Evolutionary conservation across 2,113 vertebrate species (phyloP), one percentile per base, ranked within the genome.

Genomic region (Rutilus rutilus): DNA sequence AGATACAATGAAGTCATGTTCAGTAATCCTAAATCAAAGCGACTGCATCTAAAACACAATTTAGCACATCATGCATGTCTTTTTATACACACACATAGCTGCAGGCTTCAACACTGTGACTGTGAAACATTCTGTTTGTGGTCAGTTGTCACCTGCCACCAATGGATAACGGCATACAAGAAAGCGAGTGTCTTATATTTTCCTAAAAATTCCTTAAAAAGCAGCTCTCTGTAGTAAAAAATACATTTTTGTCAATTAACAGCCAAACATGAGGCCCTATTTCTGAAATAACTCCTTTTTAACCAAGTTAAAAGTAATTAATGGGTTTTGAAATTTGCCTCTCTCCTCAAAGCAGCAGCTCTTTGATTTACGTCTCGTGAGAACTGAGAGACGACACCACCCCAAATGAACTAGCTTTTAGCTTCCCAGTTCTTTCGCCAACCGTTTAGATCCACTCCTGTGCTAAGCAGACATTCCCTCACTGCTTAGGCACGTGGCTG

Each of bases 381-480:
- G n/a, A 15, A n/a, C 57, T 36, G 30, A 80, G 23, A 45, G 59
- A 73, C 12, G 69, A 42, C 36, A 11, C 36, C 36, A 42, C 21
- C 11, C 36, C 21, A 73, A 27, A 52, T 9, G 4, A 54, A 30
- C 75, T 50, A 82, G 17, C 80, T 65, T 21, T 65, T 30, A 47
- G n/a, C 23, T 67, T 45, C 25, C 15, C n/a, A 12, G 36, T 9
- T 45, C n/a, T 62, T 27, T 47, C 11, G 14, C 4, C 36, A 57
- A 33, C 21, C 33, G 10, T 78, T 59, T 36, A 74, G 27, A 85
- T 21, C 62, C 77, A 23, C 21, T 71, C 52, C 45, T 78, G 69
- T 6, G 54, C 27, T 79, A 86, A 83, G 85, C 88, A 89, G 69
- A 86, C 82, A 59, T 84, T 81, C 45, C 74, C 86, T 85, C 52